These are phyloP conservation scores for Atta colombica DNA, from an alignment of 1,140 invertebrate genomes.

Conservation along the genomic window DNA sequence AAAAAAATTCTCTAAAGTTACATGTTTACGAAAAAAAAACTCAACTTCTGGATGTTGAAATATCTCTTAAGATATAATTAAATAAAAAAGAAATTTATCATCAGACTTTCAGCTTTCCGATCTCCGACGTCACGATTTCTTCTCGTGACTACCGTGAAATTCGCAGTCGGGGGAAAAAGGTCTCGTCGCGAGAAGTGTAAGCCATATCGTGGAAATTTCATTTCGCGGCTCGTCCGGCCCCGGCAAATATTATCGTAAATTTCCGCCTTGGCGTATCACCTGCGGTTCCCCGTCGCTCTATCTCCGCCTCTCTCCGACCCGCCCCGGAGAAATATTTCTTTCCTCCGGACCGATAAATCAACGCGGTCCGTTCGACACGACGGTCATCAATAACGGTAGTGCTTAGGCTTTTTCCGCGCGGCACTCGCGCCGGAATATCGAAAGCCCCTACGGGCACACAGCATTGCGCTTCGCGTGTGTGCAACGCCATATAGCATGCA, in stretches of 20 bases:
- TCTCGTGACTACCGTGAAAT: slow-evolving; percentile 42
- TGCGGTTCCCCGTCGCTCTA: slow-evolving; percentile 61
- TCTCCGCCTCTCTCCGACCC: slow-evolving; percentile 50
- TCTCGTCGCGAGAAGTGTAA: slow-evolving; percentile 34
- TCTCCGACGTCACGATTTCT: not conserved
- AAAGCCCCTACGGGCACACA: slow-evolving; percentile 41
- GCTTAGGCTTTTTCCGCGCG: slow-evolving; percentile 70
- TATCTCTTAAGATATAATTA: not conserved
- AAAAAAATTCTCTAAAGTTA: slow-evolving; percentile 12
- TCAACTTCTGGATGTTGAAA: slow-evolving; percentile 19
- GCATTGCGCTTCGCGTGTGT: slow-evolving; percentile 29
- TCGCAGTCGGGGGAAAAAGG: slow-evolving; percentile 42
- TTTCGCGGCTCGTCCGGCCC: slow-evolving; percentile 67
- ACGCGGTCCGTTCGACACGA: slow-evolving; percentile 64
- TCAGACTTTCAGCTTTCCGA: not conserved
- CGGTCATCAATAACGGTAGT: slow-evolving; percentile 74
- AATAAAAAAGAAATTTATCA: slow-evolving; percentile 33
- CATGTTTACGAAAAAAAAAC: not conserved
- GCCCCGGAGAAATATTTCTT: slow-evolving; percentile 67
- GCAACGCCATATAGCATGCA: slow-evolving; percentile 43
- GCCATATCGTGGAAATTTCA: slow-evolving; percentile 67
- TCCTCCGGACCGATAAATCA: slow-evolving; percentile 71
- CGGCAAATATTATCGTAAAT: slow-evolving; percentile 75
- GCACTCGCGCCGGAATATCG: slow-evolving; percentile 62
- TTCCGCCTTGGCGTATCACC: slow-evolving; percentile 63